Percentiles rank a stretch among this genome's conserved stretches.
Evolutionary conservation across 2,113 vertebrate genomes (phyloP).

Genomic region (Salvator merianae): DNA sequence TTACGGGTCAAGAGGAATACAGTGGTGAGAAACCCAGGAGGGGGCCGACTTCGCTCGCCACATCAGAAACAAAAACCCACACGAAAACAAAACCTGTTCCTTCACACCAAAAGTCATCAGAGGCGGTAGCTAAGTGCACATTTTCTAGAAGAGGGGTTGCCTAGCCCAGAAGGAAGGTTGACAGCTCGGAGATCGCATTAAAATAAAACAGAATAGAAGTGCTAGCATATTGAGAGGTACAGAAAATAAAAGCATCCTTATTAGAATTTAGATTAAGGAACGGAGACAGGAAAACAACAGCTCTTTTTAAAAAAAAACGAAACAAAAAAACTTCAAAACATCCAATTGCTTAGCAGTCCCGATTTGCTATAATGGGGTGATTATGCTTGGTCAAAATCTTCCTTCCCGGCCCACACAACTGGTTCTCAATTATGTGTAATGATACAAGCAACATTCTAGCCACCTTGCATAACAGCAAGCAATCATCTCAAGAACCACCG

Average conservation of each 20-base stretch:
- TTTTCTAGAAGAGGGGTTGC: fast-evolving
- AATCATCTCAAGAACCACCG: no score
- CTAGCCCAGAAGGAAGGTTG: not conserved
- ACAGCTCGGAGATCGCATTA: not conserved
- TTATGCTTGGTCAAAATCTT: no score
- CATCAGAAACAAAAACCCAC: no score
- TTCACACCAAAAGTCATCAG: not conserved
- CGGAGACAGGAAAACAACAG: not conserved
- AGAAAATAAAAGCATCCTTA: not conserved
- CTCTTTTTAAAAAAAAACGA: not conserved
- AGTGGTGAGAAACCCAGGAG: not conserved
- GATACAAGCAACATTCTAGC: not conserved
- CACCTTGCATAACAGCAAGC: not conserved
- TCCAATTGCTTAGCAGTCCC: not conserved
- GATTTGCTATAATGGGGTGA: not conserved
- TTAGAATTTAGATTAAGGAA: not conserved
- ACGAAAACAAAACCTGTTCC: no score
- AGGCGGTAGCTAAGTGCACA: not conserved
- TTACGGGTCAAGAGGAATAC: not conserved
- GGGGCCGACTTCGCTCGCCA: not conserved
- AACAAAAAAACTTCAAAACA: not conserved
- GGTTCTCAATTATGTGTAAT: not conserved
- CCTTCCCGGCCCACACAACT: not conserved
- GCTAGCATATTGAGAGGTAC: not conserved
- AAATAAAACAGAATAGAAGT: not conserved